Evolutionary conservation across 2,888 invertebrate genomes (phyloP).

Genomic region (Charanyca ferruginea): DNA sequence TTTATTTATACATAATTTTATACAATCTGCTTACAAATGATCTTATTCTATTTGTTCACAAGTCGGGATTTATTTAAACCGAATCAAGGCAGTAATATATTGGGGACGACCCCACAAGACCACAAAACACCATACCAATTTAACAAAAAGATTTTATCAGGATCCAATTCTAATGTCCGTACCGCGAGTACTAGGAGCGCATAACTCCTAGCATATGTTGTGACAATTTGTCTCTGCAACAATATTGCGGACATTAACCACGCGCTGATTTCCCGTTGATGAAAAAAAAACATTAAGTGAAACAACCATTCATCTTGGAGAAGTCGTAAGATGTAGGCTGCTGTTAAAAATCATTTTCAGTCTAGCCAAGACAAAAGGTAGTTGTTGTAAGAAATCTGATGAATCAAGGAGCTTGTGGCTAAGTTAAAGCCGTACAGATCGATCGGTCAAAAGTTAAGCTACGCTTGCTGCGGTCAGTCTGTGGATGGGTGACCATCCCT

Average conservation of each 20-base stretch:
- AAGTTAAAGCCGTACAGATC: too few species aligned
- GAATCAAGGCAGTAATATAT: too few species aligned
- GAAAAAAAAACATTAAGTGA: slow-evolving; percentile 34
- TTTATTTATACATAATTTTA: too few species aligned
- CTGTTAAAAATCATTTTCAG: slow-evolving; percentile 36
- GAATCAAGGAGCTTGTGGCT: too few species aligned
- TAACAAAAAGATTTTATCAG: slow-evolving; percentile 29
- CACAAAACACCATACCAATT: slow-evolving; percentile 1
- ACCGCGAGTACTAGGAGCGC: slow-evolving; percentile 54
- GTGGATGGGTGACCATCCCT: too few species aligned
- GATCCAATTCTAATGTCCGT: slow-evolving; percentile 23
- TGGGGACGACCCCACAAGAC: neutral
- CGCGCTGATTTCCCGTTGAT: slow-evolving; percentile 59
- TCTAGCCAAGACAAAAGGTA: slow-evolving; percentile 26
- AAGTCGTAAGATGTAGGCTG: slow-evolving; percentile 28
- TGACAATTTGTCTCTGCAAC: slow-evolving; percentile 75
- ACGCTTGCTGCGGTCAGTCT: too few species aligned
- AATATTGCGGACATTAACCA: slow-evolving; percentile 68
- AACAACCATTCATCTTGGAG: slow-evolving; percentile 40
- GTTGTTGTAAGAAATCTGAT: slow-evolving; percentile 14
- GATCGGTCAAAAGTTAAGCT: too few species aligned
- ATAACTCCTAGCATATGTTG: slow-evolving; percentile 72
- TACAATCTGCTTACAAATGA: too few species aligned
- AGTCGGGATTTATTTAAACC: too few species aligned
- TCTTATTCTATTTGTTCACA: too few species aligned